These are phyloP conservation scores for Poecile atricapillus DNA, from an alignment of 2,113 vertebrate genomes.

Conservation along the genomic window DNA sequence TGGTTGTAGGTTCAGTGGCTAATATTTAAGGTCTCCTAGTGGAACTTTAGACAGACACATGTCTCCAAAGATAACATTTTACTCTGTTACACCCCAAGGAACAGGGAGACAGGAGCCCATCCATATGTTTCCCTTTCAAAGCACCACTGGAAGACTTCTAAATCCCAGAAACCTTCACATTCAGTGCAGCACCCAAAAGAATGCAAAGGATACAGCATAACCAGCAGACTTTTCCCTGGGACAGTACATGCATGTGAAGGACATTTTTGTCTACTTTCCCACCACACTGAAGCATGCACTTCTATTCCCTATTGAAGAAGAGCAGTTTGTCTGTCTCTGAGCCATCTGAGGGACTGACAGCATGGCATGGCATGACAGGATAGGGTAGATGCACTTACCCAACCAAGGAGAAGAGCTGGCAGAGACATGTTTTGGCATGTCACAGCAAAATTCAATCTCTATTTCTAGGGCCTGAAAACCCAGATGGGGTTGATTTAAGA, in stretches of 20 bases:
- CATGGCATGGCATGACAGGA: rapidly evolving
- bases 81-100: background rate
- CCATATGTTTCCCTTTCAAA: background rate
- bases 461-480: background rate
- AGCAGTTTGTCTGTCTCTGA: background rate
- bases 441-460: background rate
- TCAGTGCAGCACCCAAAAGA: background rate
- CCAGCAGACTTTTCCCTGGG: background rate
- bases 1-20: background rate
- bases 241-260: rapidly evolving
- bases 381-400: background rate
- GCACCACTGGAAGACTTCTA: background rate
- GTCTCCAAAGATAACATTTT: background rate
- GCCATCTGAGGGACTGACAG: background rate
- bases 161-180: background rate
- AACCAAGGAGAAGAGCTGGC: background rate
- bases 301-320: background rate
- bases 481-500: background rate
- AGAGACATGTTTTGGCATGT: background rate
- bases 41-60: background rate
- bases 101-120: background rate
- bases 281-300: background rate
- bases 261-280: background rate
- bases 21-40: background rate
- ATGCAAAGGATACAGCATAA: background rate